These are phyloP conservation scores for Drosophila tsacasi DNA, from an alignment of 1,140 invertebrate genomes.

Conservation along the genomic window DNA sequence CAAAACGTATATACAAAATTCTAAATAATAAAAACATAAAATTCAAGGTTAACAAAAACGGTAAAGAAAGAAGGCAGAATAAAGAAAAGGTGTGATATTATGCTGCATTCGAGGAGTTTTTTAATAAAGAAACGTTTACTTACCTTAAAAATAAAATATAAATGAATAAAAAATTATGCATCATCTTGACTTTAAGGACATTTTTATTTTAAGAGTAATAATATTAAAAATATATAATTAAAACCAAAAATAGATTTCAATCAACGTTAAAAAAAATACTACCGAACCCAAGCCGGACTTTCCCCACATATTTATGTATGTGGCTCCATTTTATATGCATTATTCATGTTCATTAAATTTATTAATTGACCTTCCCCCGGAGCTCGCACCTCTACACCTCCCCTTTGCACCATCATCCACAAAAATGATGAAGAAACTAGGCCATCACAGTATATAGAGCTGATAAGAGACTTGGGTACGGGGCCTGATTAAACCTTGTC, in stretches of 20 bases:
- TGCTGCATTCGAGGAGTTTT: too few species aligned
- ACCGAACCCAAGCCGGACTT: constrained; percentile 22
- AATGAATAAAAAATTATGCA: too few species aligned
- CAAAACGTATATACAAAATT: background rate
- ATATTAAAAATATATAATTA: background rate
- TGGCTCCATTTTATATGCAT: constrained; percentile 16
- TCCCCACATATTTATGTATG: constrained; percentile 18
- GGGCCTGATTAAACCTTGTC: constrained; percentile 65
- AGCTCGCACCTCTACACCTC: constrained; percentile 10
- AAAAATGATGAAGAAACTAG: constrained; percentile 64
- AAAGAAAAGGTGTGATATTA: too few species aligned
- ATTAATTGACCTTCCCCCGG: constrained; percentile 42
- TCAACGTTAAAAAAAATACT: background rate
- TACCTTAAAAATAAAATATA: too few species aligned
- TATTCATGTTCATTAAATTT: constrained; percentile 37
- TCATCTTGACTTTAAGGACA: too few species aligned
- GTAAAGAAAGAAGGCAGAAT: too few species aligned
- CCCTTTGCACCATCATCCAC: constrained; percentile 25
- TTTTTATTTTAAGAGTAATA: background rate
- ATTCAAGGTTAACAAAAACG: background rate
- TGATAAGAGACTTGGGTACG: constrained; percentile 54
- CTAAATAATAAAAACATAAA: background rate
- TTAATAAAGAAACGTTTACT: too few species aligned
- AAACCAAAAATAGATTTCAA: background rate
- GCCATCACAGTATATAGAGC: constrained; percentile 53